Base-by-base conservation (phyloP, 2,797 vertebrate species). In the Paedocypris micromegethes region DNA sequence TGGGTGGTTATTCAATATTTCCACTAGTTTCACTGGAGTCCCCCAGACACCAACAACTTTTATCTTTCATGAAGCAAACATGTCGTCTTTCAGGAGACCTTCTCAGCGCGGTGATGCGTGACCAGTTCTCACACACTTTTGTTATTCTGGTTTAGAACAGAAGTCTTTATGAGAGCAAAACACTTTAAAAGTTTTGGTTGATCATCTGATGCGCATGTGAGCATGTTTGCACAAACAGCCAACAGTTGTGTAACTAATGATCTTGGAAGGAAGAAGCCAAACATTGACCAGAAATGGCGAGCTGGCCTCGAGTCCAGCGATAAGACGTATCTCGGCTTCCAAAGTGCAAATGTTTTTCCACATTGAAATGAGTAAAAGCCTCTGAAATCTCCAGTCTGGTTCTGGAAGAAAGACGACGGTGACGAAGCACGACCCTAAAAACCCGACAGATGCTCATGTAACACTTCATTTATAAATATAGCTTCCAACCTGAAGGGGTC, bases 141-240 rank as follows among this genome's bases (percentile, higher is more conserved):
- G 23, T 23, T 23, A 4, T 43, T 60, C 66, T 68, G 58, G 53
- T 64, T 70, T 5, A 64, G 49, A 50, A 66, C 52, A 50, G 64
- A 65, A 68, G 48, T 45, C 48, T 6, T n/a, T 5, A 53, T 45
- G 48, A 37, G 2, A 5, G 55, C 4, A 37, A 8, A 48, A 6
- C 6, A 49, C 23, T 23, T 23, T 23, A 58, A 51, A 49, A 40
- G 61, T 70, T 56, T 50, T 9, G 4, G 52, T n/a, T 52, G 38
- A 73, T 77, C 78, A 77, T 77, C 61, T 73, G 78, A 75, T 58
- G 52, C 7, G 44, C 65, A 69, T 77, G 68, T 77, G 72, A 40
- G 38, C 59, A 38, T 5, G 51, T 50, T 39, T 46, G 46, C 54
- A 50, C 5, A 2, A 5, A 2, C 51, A 54, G 43, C 23, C 8